Percentiles rank a stretch among this genome's conserved stretches.
These are phyloP conservation scores for Poecilus cupreus DNA, from an alignment of 2,888 invertebrate species.

Conservation along the genomic window DNA sequence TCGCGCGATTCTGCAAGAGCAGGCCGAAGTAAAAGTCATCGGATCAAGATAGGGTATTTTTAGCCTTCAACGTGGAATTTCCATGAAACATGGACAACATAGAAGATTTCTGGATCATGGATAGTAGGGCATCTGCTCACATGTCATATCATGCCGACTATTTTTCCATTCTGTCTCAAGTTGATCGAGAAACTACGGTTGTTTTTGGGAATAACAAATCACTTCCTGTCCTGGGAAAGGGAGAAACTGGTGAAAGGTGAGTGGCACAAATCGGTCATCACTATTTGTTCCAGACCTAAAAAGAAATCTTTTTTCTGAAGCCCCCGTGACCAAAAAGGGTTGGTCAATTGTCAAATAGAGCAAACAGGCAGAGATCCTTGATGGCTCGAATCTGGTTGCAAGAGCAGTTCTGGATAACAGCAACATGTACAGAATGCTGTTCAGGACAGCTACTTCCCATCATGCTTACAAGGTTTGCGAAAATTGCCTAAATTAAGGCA, in stretches of 20 bases:
- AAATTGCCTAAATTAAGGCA: conserved; percentile 62
- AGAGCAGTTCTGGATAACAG: conserved; percentile 60
- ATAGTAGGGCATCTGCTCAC: too few relatives aligned
- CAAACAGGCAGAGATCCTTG: conserved; percentile 60
- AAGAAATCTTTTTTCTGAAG: conserved; percentile 68
- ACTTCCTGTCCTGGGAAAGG: too few relatives aligned
- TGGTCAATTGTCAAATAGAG: conserved; percentile 64
- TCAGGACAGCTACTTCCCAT: conserved; percentile 55
- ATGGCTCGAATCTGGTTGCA: conserved; percentile 58
- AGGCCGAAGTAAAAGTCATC: conserved; percentile 13
- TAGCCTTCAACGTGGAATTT: conserved; percentile 1
- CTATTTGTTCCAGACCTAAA: conserved; percentile 66
- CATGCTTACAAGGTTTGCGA: conserved; percentile 58
- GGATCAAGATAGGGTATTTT: neutral
- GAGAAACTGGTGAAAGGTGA: conserved; percentile 62
- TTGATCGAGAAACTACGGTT: too few relatives aligned
- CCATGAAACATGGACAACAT: too few relatives aligned
- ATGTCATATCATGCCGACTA: too few relatives aligned
- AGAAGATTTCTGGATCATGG: too few relatives aligned
- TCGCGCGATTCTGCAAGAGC: conserved; percentile 59
- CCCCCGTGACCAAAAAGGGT: conserved; percentile 64
- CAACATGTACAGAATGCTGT: conserved; percentile 63
- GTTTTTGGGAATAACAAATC: conserved; percentile 63
- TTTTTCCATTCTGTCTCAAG: neutral
- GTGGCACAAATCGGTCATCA: conserved; percentile 63